phyloP scores from a whole-genome alignment of 2,888 invertebrate genomes.

The Acronicta alni region DNA sequence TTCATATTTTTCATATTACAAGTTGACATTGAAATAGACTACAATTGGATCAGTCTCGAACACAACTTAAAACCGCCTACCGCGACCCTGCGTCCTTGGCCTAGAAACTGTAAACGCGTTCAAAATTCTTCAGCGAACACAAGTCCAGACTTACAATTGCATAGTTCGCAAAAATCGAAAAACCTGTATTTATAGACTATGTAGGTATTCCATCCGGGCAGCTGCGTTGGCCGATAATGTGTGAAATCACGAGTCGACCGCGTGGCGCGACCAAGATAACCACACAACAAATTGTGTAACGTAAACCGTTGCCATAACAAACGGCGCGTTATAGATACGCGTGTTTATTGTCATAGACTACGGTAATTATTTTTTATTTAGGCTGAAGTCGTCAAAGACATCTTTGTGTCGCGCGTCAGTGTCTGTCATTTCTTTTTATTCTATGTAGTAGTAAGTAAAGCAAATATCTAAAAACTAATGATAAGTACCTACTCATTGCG shows the following conservation, averaged over 20 bases:
- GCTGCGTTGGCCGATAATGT: conserved; percentile 45
- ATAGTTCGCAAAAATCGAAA: conserved; percentile 18
- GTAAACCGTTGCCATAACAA: conserved; percentile 48
- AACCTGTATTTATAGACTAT: conserved; percentile 49
- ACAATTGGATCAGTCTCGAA: no score
- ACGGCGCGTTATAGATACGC: conserved; percentile 17
- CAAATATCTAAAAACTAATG: background rate
- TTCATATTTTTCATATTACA: no score
- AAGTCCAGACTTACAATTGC: conserved; percentile 4
- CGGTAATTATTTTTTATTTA: conserved; percentile 12
- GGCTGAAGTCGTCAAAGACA: conserved; percentile 6
- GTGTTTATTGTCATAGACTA: conserved; percentile 25
- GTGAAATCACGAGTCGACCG: conserved; percentile 51
- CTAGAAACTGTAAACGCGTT: conserved; percentile 20
- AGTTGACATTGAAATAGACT: no score
- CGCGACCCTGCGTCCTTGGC: conserved; percentile 40
- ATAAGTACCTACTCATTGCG: no score
- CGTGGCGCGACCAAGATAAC: conserved; percentile 57
- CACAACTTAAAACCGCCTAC: no score
- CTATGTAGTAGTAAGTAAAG: background rate
- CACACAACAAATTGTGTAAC: conserved; percentile 49
- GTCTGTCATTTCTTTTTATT: background rate
- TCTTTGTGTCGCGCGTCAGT: background rate
- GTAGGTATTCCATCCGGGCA: conserved; percentile 46
- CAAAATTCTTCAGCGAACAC: conserved; percentile 3